Percentiles rank a stretch among this genome's conserved stretches.
phyloP scores from a whole-genome alignment of 1,140 invertebrate genomes.

The Magallana ariakensis region DNA sequence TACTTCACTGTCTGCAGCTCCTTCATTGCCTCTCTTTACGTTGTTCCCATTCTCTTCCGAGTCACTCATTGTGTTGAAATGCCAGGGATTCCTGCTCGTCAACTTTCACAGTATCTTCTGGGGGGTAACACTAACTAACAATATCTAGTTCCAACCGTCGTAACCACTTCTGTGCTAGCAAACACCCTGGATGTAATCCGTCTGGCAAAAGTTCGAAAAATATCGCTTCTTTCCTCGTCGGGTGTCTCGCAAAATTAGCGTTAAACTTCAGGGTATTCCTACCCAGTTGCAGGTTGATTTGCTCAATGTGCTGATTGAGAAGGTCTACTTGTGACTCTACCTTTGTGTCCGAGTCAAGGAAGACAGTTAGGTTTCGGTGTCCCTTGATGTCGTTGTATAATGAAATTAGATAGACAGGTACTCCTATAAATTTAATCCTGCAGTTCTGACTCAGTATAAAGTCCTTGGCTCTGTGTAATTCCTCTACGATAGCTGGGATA shows the following conservation, averaged over 20 bases:
- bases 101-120: background rate
- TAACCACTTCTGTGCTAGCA: slow-evolving; percentile 16
- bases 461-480: background rate
- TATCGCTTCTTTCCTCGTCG: background rate
- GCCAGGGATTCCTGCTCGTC: background rate
- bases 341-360: slow-evolving; percentile 6
- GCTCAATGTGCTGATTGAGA: background rate
- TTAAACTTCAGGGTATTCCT: background rate
- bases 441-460: background rate
- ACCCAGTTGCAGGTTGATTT: background rate
- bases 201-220: background rate
- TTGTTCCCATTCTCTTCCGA: background rate
- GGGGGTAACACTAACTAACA: background rate
- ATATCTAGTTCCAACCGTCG: slow-evolving; percentile 7
- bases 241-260: background rate
- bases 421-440: background rate
- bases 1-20: background rate
- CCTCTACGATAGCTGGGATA: background rate
- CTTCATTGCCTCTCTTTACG: background rate
- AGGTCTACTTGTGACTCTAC: background rate
- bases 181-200: background rate
- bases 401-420: background rate
- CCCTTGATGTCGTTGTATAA: background rate
- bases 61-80: background rate
- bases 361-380: background rate